Evolutionary conservation across 2,113 vertebrate genomes (phyloP), one percentile per base, ranked within the genome.

Genomic region (Pseudopipra pipra): DNA sequence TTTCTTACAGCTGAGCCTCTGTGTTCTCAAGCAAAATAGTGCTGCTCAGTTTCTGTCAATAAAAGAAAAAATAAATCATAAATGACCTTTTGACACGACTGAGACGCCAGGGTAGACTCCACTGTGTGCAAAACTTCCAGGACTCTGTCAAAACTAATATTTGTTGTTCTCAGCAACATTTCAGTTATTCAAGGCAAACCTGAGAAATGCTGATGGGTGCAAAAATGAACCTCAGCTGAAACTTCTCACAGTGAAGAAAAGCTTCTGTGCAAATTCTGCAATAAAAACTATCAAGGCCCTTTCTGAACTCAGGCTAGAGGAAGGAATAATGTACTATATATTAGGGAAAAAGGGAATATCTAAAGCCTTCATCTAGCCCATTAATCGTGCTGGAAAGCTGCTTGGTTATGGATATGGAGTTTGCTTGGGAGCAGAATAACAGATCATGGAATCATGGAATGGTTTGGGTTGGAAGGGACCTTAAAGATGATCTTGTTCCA

Each of bases 161-260:
- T 86, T 93, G 75, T 81, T 47, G 8, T 75, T 81, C 88, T 93
- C 92, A 96, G 82, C 87, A 90, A 73, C 67, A 74, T 90, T 86
- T 86, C 46, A 33, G 62, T 89, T 79, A 30, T 66, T 82, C 85
- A 74, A 12, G 49, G 43, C 46, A 80, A 93, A 67, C 59, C 55
- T 67, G 55, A 85, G 79, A 95, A 96, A 80, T 16, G 93, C 85
- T 97, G 94, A 92, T 11, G 47, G 59, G 44, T 21, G 31, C 74
- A 95, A 92, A 89, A 95, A 65, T 6, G 2, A 56, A 51, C 41
- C 74, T 61, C 72, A 35, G 41, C 3, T 73, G 49, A 79, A 87
- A 67, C 31, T 77, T 78, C 63, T 80, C 65, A 35, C 7, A 19
- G 33, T 43, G 63, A 89, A 80, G 85, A 77, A 77, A 80, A 86